phyloP scores from a whole-genome alignment of 2,797 vertebrate genomes.

The Muraenolepis orangiensis region DNA sequence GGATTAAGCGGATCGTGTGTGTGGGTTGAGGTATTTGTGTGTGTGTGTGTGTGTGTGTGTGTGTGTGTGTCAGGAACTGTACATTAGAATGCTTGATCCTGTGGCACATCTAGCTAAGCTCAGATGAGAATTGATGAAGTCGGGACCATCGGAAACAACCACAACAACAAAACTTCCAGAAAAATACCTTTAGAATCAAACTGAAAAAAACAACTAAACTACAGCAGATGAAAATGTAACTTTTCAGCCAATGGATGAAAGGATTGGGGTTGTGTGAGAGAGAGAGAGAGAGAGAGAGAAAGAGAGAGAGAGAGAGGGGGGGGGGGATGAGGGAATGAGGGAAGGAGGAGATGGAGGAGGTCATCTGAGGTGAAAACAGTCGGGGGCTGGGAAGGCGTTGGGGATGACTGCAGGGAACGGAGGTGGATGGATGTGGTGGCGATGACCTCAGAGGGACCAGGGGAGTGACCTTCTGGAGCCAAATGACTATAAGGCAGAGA shows the following conservation, averaged over 20 bases:
- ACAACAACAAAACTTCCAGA: constrained; percentile 13
- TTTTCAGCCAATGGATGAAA: background rate
- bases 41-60: background rate
- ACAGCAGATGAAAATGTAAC: background rate
- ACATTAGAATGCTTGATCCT: constrained; percentile 58
- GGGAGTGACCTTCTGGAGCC: background rate
- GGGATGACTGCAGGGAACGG: background rate
- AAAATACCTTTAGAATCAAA: background rate
- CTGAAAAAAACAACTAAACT: background rate
- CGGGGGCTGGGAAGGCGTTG: constrained; percentile 4
- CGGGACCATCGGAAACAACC: no score
- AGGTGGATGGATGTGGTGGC: constrained; percentile 4
- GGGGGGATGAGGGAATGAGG: background rate
- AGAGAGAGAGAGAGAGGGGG: no score
- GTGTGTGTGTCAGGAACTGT: constrained; percentile 36
- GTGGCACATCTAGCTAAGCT: constrained; percentile 51
- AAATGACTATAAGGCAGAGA: background rate
- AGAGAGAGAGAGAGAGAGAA: background rate
- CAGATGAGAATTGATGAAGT: constrained; percentile 47
- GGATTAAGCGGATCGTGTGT: constrained; percentile 33
- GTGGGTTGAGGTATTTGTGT: background rate
- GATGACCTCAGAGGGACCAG: constrained; percentile 2
- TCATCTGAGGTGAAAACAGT: constrained; percentile 26
- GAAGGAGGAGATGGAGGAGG: background rate
- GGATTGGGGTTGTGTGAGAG: background rate